Conservation (phyloP, 2,797 vertebrate genomes). For the Thamnophis elegans region DNA sequence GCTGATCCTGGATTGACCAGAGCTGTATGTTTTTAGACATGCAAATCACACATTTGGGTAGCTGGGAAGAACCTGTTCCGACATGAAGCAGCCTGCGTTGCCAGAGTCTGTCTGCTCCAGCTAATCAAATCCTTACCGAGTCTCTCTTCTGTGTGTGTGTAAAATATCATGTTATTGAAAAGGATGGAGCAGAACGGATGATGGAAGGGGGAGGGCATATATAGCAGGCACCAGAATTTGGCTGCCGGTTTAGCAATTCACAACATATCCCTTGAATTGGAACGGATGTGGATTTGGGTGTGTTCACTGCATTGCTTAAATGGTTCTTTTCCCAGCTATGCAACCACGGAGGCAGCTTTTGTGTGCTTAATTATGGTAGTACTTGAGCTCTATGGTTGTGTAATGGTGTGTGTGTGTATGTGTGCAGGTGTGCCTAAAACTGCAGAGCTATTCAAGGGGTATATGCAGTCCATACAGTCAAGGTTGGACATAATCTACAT, state of each 20-base stretch:
- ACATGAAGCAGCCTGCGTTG: slow-evolving; percentile 48
- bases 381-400: neutral
- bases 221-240: neutral
- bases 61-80: slow-evolving; percentile 60
- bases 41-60: slow-evolving; percentile 64
- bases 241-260: slow-evolving; percentile 39
- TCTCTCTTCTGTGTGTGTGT: slow-evolving; percentile 29
- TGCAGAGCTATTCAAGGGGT: slow-evolving; percentile 13
- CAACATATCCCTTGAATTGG: slow-evolving; percentile 40
- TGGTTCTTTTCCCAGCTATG: slow-evolving; percentile 43
- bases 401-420: neutral
- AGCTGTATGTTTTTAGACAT: slow-evolving; percentile 65
- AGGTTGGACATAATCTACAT: neutral
- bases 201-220: neutral
- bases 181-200: neutral
- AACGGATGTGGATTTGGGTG: slow-evolving; percentile 36
- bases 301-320: slow-evolving; percentile 52
- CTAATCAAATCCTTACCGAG: slow-evolving; percentile 49
- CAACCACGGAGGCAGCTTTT: slow-evolving; percentile 37
- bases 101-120: slow-evolving; percentile 47
- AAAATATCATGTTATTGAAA: slow-evolving; percentile 35
- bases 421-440: neutral
- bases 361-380: slow-evolving; percentile 23
- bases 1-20: slow-evolving; percentile 47
- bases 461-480: neutral